Percentiles rank a stretch among this genome's conserved stretches.
These are phyloP conservation scores for Drosophila ochracea DNA, from an alignment of 2,888 invertebrate species.

Conservation along the genomic window DNA sequence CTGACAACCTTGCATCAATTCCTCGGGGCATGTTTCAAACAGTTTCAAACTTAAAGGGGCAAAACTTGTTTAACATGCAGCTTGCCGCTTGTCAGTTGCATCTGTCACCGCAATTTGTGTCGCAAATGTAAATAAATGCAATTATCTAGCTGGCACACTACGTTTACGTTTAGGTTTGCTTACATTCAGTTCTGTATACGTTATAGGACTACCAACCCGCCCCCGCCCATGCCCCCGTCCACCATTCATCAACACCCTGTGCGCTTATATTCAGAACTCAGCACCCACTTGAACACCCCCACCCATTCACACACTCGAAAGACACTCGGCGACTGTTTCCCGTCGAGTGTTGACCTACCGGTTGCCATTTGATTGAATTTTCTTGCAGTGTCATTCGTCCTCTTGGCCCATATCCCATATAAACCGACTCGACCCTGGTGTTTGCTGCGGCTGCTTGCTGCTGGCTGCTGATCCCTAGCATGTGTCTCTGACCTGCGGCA, in stretches of 20 bases:
- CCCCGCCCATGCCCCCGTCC: too few relatives aligned
- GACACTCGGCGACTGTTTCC: conserved; percentile 28
- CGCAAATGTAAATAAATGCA: conserved; percentile 64
- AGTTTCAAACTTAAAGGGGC: conserved; percentile 19
- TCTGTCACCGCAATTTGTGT: conserved; percentile 54
- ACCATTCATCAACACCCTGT: not conserved
- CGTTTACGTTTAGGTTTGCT: conserved; percentile 4
- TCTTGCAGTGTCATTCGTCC: conserved; percentile 31
- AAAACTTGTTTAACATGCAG: conserved; percentile 12
- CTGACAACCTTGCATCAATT: not conserved
- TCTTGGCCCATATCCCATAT: conserved; percentile 8
- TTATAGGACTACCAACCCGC: not conserved
- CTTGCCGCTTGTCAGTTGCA: conserved; percentile 40
- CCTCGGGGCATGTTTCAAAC: not conserved
- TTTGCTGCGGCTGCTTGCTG: not conserved
- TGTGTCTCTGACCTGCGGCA: conserved; percentile 16
- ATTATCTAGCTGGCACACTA: conserved; percentile 46
- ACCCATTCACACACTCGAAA: conserved; percentile 3
- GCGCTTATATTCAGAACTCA: conserved; percentile 5
- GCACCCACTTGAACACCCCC: not conserved
- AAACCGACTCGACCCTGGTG: conserved; percentile 11
- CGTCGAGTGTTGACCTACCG: conserved; percentile 53
- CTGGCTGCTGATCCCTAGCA: conserved; percentile 6
- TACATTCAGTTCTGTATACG: conserved; percentile 31
- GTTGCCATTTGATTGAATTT: conserved; percentile 59